These are phyloP conservation scores for Craseonycteris thonglongyai DNA, from an alignment of 2,113 vertebrate genomes.

Conservation along the genomic window DNA sequence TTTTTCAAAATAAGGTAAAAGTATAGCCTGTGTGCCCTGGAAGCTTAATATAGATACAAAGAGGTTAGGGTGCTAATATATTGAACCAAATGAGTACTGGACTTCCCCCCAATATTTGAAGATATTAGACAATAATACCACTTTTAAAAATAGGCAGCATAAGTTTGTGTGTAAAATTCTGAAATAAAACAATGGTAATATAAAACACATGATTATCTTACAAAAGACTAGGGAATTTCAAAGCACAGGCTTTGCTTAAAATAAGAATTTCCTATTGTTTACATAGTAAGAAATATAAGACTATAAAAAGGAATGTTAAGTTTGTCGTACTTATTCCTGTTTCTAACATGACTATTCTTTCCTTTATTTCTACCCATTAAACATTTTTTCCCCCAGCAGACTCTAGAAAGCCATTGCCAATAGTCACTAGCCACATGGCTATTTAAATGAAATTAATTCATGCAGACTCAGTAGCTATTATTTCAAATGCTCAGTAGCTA, in stretches of 20 bases:
- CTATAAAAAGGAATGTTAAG: background rate
- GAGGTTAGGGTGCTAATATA: background rate
- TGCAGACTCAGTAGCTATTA: background rate
- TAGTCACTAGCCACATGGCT: background rate
- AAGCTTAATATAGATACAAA: background rate
- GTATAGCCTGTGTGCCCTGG: background rate
- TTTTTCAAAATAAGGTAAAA: constrained; percentile 30
- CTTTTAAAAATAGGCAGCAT: background rate
- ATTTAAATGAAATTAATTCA: background rate
- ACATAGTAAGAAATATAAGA: background rate
- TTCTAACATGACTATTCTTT: background rate
- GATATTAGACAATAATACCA: background rate
- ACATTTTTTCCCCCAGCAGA: background rate
- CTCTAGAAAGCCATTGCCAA: background rate
- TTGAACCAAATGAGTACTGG: background rate
- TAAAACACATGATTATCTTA: background rate
- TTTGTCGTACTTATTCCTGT: background rate
- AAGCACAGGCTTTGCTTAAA: background rate
- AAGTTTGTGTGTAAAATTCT: background rate
- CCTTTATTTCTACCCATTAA: background rate
- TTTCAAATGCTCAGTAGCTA: background rate
- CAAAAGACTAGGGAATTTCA: background rate
- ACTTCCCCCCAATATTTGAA: background rate
- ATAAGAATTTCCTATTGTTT: background rate
- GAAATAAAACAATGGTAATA: background rate